phyloP scores from a whole-genome alignment of 2,113 vertebrate genomes.

The Enhydra lutris region DNA sequence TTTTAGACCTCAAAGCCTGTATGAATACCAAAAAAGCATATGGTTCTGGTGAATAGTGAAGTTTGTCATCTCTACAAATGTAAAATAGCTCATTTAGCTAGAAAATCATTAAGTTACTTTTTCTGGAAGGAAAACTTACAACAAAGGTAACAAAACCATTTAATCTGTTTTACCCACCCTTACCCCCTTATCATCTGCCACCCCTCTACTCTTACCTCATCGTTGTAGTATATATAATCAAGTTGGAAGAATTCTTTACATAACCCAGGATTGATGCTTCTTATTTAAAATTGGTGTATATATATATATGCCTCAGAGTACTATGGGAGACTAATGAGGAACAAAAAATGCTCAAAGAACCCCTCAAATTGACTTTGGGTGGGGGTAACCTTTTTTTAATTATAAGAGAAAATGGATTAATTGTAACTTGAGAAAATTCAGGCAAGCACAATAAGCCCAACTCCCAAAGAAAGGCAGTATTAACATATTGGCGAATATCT shows the following conservation, averaged over 20 bases:
- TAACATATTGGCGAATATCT: not conserved
- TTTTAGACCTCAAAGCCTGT: constrained; percentile 47
- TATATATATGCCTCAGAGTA: not conserved
- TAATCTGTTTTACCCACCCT: not conserved
- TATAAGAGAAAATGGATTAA: constrained; percentile 30
- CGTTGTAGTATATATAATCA: not conserved
- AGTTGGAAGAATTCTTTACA: not conserved
- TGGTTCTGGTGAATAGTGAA: not conserved
- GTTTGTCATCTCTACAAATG: constrained; percentile 22
- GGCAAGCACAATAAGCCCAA: not conserved
- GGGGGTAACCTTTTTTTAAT: constrained; percentile 5
- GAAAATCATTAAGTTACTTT: constrained; percentile 13
- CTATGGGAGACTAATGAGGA: not conserved
- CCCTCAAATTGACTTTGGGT: not conserved
- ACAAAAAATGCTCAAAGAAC: not conserved
- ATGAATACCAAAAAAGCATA: constrained; percentile 28
- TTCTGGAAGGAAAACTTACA: constrained; percentile 16
- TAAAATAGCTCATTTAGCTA: constrained; percentile 46
- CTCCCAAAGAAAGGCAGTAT: not conserved
- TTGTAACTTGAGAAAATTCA: constrained; percentile 40
- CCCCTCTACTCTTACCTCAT: not conserved
- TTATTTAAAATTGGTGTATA: not conserved
- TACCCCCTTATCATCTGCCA: not conserved
- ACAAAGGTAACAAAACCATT: constrained; percentile 26
- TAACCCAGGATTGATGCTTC: not conserved